A percentile compares a stretch with the other conserved stretches of the same genome.
phyloP scores from a whole-genome alignment of 2,797 vertebrate species.

The Eospalax fontanierii region DNA sequence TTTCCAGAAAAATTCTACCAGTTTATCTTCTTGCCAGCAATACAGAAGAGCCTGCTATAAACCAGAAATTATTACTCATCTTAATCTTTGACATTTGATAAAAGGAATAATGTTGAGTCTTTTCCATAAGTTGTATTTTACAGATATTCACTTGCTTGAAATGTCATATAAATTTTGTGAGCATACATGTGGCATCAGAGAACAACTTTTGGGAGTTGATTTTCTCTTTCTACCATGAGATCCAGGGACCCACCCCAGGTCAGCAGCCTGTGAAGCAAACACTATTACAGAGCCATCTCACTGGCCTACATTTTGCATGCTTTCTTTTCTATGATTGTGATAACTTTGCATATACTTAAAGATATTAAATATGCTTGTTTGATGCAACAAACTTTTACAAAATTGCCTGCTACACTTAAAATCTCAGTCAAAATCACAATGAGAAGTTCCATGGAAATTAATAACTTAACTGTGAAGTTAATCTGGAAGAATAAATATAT shows the following conservation, averaged over 20 bases:
- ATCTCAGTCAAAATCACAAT: conserved; percentile 36
- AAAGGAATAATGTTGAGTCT: background rate
- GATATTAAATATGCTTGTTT: background rate
- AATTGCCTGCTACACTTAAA: background rate
- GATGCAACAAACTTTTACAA: background rate
- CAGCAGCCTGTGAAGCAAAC: no score
- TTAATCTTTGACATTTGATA: conserved; percentile 2
- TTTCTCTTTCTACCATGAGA: background rate
- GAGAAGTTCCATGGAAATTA: background rate
- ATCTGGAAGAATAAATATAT: conserved; percentile 26
- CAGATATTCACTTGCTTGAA: conserved; percentile 17
- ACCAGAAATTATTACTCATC: background rate
- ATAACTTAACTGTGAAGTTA: conserved; percentile 1
- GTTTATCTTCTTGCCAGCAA: background rate
- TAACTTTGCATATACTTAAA: background rate
- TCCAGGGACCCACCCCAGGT: background rate
- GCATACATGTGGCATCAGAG: background rate
- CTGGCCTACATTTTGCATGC: background rate
- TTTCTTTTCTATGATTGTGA: background rate
- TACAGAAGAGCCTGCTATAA: background rate
- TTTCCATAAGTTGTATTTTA: conserved; percentile 43
- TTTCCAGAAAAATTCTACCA: conserved; percentile 7
- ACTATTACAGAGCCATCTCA: no score
- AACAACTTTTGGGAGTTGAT: background rate
- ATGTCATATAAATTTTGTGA: conserved; percentile 12